Conservation (phyloP, 2,113 vertebrate species). For the Sitta europaea region DNA sequence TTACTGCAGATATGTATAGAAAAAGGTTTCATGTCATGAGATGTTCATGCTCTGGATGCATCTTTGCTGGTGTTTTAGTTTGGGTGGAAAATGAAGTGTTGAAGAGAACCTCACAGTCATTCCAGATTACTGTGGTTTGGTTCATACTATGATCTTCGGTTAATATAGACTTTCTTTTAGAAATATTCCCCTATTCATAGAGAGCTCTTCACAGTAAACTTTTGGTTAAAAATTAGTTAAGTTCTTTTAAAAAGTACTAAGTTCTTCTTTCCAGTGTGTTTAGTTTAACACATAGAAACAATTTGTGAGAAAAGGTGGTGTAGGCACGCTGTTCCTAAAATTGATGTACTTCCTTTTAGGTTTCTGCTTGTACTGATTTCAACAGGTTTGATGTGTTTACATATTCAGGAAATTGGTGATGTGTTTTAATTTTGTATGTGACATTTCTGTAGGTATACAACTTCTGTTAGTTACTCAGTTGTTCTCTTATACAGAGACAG, state of each 20-base stretch:
- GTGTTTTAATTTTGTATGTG: neutral
- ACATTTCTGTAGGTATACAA: neutral
- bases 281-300: neutral
- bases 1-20: neutral
- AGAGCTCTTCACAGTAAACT: neutral
- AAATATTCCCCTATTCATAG: neutral
- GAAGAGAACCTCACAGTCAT: neutral
- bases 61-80: neutral
- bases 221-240: neutral
- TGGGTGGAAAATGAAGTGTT: neutral
- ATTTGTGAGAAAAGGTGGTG: neutral
- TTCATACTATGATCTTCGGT: neutral
- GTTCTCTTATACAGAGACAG: neutral
- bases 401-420: neutral
- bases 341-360: neutral
- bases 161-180: neutral
- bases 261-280: neutral
- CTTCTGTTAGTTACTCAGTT: neutral
- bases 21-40: neutral
- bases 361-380: neutral
- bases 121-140: neutral
- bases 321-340: neutral
- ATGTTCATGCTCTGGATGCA: neutral
- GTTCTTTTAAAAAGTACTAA: neutral
- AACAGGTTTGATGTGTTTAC: neutral